phyloP scores from a whole-genome alignment of 2,888 invertebrate genomes.

The Leucoma salicis region DNA sequence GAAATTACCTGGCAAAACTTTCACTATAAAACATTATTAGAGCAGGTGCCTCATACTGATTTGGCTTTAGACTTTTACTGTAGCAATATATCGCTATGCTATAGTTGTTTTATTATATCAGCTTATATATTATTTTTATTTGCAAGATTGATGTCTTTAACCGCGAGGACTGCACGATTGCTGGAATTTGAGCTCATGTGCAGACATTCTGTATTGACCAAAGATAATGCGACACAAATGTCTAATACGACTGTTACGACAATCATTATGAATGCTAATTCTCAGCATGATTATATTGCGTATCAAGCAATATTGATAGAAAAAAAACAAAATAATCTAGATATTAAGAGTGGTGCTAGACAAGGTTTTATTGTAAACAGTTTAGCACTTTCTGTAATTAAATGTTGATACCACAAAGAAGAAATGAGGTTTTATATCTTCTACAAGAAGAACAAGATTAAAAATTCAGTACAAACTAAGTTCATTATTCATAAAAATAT shows the following conservation, averaged over 20 bases:
- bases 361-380: too few relatives aligned
- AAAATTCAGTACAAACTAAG: too few relatives aligned
- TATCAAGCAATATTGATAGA: too few relatives aligned
- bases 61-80: conserved; percentile 45
- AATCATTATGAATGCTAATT: too few relatives aligned
- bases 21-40: conserved; percentile 34
- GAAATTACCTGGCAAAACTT: conserved; percentile 47
- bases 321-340: too few relatives aligned
- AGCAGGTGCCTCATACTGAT: conserved; percentile 28
- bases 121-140: conserved; percentile 50
- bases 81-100: conserved; percentile 44
- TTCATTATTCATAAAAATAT: too few relatives aligned
- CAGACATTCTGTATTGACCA: conserved; percentile 52
- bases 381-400: too few relatives aligned
- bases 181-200: conserved; percentile 68
- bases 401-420: too few relatives aligned
- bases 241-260: conserved; percentile 18
- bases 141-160: conserved; percentile 46
- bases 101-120: conserved; percentile 43
- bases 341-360: too few relatives aligned
- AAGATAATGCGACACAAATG: conserved; percentile 31
- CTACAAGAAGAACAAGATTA: too few relatives aligned
- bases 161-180: conserved; percentile 48
- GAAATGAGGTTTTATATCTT: too few relatives aligned
- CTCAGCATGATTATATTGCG: too few relatives aligned